A percentile compares a stretch with the other conserved stretches of the same genome.
Evolutionary conservation across 2,797 vertebrate species (phyloP).

Genomic region (Buceros bicornis): DNA sequence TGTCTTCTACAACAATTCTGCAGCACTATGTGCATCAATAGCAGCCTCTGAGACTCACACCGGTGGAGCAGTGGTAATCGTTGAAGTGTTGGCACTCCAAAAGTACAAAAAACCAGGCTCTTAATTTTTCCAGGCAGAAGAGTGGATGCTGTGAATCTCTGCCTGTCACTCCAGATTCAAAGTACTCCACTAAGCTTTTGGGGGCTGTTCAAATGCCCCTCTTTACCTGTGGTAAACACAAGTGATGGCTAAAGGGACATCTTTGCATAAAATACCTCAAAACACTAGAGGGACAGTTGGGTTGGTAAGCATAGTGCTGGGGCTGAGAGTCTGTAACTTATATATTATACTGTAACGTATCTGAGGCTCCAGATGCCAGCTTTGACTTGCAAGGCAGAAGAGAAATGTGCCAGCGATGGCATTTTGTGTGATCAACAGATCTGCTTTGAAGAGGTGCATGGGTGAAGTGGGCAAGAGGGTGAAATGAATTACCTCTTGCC

Average conservation of each 20-base stretch:
- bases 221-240: background rate
- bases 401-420: background rate
- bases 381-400: background rate
- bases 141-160: background rate
- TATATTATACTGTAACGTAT: too few relatives aligned
- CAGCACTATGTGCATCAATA: background rate
- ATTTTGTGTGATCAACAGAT: constrained; percentile 39
- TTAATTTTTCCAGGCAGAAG: background rate
- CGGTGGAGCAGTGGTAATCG: background rate
- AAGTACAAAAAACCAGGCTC: background rate
- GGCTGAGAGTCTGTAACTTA: background rate
- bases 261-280: constrained; percentile 17
- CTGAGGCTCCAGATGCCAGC: background rate
- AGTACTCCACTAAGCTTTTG: background rate
- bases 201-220: background rate
- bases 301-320: background rate
- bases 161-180: background rate
- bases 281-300: constrained; percentile 33
- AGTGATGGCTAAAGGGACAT: background rate
- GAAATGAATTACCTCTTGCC: background rate
- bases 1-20: background rate
- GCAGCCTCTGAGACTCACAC: background rate
- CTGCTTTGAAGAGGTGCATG: background rate
- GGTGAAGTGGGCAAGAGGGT: background rate
- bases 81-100: background rate